A percentile compares a stretch with the other conserved stretches of the same genome.
Conservation (phyloP, 2,797 vertebrate genomes). For the Microctenopoma lineatum region DNA sequence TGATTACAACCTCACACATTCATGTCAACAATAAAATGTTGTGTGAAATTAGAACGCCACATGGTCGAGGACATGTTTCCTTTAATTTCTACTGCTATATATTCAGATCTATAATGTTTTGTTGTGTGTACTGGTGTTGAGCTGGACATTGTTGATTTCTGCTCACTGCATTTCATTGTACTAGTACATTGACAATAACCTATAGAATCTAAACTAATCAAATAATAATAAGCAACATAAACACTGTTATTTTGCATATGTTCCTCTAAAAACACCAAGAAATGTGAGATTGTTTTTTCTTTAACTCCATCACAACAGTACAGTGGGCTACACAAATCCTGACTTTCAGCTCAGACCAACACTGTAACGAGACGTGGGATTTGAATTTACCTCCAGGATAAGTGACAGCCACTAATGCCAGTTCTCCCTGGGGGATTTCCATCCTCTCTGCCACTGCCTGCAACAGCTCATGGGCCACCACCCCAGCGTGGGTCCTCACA, state of each 20-base stretch:
- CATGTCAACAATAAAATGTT: conserved; percentile 9
- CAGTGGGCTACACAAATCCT: background rate
- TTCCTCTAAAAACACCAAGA: background rate
- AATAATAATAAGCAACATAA: background rate
- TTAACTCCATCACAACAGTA: background rate
- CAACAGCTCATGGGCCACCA: conserved; percentile 89
- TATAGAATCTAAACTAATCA: too few species aligned
- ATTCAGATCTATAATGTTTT: background rate
- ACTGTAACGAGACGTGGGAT: background rate
- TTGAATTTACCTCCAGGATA: conserved; percentile 86
- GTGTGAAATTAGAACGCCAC: background rate
- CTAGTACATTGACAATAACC: too few species aligned
- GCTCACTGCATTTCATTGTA: background rate
- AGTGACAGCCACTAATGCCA: conserved; percentile 87
- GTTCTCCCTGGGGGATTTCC: conserved; percentile 87
- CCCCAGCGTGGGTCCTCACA: conserved; percentile 85
- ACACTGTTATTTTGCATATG: background rate
- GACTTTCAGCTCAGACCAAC: background rate
- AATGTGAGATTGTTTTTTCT: background rate
- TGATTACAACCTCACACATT: conserved; percentile 22
- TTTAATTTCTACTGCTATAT: background rate
- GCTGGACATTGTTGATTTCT: background rate
- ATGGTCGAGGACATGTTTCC: too few species aligned
- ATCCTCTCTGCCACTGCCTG: conserved; percentile 91
- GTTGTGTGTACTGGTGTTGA: background rate